A percentile compares a stretch with the other conserved stretches of the same genome.
These are phyloP conservation scores for Luperina nickerlii DNA, from an alignment of 2,888 invertebrate genomes.

Conservation along the genomic window DNA sequence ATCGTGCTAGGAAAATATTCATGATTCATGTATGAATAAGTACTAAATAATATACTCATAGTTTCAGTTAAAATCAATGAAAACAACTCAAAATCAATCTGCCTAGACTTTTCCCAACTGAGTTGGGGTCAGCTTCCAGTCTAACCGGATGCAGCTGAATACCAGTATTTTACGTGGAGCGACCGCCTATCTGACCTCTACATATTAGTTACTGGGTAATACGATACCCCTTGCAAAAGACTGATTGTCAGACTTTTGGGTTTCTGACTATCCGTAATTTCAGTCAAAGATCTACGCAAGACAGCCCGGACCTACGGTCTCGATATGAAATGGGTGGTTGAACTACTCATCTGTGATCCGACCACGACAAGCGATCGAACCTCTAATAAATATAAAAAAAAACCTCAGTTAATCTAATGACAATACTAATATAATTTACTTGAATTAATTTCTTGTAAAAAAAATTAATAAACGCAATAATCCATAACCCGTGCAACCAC, in stretches of 20 bases:
- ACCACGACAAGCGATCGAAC: neutral
- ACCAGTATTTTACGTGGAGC: neutral
- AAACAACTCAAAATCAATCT: neutral
- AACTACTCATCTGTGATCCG: too few relatives aligned
- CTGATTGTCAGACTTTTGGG: neutral
- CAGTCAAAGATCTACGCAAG: neutral
- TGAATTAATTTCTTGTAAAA: too few relatives aligned
- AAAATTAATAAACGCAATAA: too few relatives aligned
- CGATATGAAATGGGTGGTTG: neutral
- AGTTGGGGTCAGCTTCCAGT: neutral
- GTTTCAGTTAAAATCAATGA: neutral
- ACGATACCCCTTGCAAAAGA: neutral
- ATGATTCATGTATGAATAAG: neutral
- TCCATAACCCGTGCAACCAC: too few relatives aligned
- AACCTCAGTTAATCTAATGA: too few relatives aligned
- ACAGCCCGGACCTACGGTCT: neutral
- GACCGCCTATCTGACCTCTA: neutral
- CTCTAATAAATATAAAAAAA: too few relatives aligned
- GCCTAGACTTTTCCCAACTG: neutral
- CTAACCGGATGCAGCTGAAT: neutral
- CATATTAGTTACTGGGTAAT: neutral
- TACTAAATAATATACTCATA: neutral
- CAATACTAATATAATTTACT: too few relatives aligned
- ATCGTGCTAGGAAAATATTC: neutral
- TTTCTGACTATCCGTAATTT: neutral